A percentile compares a stretch with the other conserved stretches of the same genome.
Conservation (phyloP, 2,888 invertebrate genomes). For the Torymus aiolomorphi region DNA sequence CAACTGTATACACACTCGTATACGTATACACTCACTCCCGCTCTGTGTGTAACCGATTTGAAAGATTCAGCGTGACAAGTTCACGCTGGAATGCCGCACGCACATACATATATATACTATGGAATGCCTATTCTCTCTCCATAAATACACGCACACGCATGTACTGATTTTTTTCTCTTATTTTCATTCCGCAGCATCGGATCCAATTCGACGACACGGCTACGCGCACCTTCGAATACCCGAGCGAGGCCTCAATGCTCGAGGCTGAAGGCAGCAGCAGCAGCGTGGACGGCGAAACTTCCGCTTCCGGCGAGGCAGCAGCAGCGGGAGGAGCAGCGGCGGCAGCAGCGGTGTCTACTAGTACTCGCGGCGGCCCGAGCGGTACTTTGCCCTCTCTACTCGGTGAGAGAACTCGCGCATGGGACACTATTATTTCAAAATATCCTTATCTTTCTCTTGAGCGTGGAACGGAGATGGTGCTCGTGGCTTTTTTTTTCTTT, state of each 20-base stretch:
- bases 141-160: too few relatives aligned
- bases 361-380: slow-evolving; percentile 29
- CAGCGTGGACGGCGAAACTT: slow-evolving; percentile 70
- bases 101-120: background rate
- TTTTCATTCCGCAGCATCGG: slow-evolving; percentile 81
- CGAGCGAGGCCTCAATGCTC: slow-evolving; percentile 90
- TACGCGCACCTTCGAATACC: slow-evolving; percentile 94
- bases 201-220: slow-evolving; percentile 93
- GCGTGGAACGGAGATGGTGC: background rate
- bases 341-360: slow-evolving; percentile 60
- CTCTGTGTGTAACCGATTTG: too few relatives aligned
- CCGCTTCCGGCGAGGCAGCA: slow-evolving; percentile 67
- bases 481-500: too few relatives aligned
- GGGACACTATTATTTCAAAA: slow-evolving; percentile 53
- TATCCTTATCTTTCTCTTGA: slow-evolving; percentile 17
- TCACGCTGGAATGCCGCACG: too few relatives aligned
- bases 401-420: slow-evolving; percentile 50
- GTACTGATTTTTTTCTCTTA: slow-evolving; percentile 43
- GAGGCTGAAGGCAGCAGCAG: slow-evolving; percentile 66
- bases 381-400: slow-evolving; percentile 58
- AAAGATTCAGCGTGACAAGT: too few relatives aligned
- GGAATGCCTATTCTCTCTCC: too few relatives aligned
- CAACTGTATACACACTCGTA: background rate
- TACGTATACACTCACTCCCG: background rate
- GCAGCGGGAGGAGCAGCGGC: slow-evolving; percentile 61